phyloP scores from a whole-genome alignment of 2,113 vertebrate genomes.

The Puffinus mauretanicus region DNA sequence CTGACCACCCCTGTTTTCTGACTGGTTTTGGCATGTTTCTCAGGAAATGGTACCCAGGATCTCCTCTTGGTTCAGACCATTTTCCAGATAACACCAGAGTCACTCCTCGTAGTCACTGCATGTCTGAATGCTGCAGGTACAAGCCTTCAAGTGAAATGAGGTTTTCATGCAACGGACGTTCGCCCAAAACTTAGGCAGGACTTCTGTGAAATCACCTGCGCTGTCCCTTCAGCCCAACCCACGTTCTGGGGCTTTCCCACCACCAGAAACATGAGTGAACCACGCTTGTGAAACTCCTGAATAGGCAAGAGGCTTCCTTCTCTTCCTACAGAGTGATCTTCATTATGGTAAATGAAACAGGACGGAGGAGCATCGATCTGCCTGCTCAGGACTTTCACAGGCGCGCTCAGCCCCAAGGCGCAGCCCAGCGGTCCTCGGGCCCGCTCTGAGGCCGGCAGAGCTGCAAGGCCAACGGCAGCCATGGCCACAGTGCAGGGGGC shows the following conservation, averaged over 20 bases:
- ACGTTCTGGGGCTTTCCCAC: conserved; percentile 41
- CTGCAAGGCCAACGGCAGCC: not conserved
- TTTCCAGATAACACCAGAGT: not conserved
- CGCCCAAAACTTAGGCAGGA: not conserved
- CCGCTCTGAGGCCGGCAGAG: not conserved
- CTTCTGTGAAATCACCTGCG: not conserved
- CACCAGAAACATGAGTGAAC: not conserved
- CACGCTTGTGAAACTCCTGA: conserved; percentile 51
- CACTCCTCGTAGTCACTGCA: not conserved
- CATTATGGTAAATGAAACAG: conserved; percentile 5
- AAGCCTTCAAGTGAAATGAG: not conserved
- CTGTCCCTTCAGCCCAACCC: not conserved
- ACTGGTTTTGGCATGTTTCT: not conserved
- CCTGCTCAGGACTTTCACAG: conserved; percentile 47
- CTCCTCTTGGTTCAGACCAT: accelerated
- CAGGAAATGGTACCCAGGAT: not conserved
- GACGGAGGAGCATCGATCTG: not conserved
- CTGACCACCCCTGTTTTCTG: not conserved
- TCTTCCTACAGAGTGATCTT: conserved; percentile 12
- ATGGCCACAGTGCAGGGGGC: not conserved
- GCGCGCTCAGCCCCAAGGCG: accelerated
- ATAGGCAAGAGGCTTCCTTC: conserved; percentile 38
- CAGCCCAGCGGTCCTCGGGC: not conserved
- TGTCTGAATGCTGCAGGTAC: not conserved
- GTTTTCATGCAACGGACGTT: not conserved